phyloP scores from a whole-genome alignment of 2,888 invertebrate genomes.

The Eurois occulta region DNA sequence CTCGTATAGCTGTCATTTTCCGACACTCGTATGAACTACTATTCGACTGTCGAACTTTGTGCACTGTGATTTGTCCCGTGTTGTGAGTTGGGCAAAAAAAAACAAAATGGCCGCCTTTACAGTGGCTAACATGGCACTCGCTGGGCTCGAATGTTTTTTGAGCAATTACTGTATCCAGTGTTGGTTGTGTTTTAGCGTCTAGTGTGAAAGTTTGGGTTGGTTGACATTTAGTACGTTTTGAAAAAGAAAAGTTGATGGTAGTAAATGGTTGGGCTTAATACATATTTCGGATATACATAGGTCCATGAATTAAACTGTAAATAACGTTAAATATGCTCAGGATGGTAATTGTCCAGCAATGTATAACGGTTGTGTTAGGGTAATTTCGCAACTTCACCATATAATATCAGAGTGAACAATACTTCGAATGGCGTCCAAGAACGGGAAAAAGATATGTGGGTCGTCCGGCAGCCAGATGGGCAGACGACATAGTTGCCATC shows the following conservation, averaged over 20 bases:
- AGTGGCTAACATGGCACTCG: slow-evolving; percentile 9
- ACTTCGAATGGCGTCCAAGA: too few species aligned
- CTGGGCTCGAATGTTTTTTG: slow-evolving; percentile 23
- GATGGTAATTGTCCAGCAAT: not conserved
- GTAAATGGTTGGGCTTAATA: not conserved
- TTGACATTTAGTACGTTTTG: not conserved
- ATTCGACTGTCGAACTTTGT: slow-evolving; percentile 44
- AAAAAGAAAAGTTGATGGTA: not conserved
- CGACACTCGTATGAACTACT: slow-evolving; percentile 18
- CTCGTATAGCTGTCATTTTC: slow-evolving; percentile 44
- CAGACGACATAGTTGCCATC: too few species aligned
- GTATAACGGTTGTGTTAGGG: not conserved
- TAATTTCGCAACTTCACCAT: not conserved
- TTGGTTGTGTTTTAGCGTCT: slow-evolving; percentile 55
- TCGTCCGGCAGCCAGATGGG: too few species aligned
- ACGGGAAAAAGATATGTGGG: too few species aligned
- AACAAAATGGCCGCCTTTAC: slow-evolving; percentile 24
- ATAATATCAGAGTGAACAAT: not conserved
- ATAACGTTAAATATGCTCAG: not conserved
- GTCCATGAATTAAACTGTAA: not conserved
- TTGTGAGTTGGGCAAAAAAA: slow-evolving; percentile 39
- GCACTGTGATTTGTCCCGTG: slow-evolving; percentile 49
- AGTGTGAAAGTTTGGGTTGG: not conserved
- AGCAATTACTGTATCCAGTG: slow-evolving; percentile 12
- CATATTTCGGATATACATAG: not conserved